Base-by-base conservation (phyloP, 2,888 invertebrate genomes). In the Gryllus longicercus region DNA sequence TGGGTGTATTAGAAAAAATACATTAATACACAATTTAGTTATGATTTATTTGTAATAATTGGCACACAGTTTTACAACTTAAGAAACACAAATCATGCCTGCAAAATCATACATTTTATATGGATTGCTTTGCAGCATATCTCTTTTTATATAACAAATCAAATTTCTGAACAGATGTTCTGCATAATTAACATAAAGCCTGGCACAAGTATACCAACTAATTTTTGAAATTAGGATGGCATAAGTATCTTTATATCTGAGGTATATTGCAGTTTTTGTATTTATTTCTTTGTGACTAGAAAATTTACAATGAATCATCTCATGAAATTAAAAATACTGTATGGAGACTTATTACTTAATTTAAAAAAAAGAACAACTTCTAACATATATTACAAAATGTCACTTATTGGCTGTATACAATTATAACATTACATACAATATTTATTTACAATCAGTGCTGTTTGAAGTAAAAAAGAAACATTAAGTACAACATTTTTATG, bases 41-140 rank as follows among this genome's bases (percentile, higher is more conserved):
- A 81, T 80, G 63, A 80, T 80, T 81, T 81, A 80, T 81, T 81
- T 81, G 76, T 80, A 81, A 81, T 80, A 81, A 81, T 81, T 81
- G 80, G 81, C 81, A 81, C 81, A 81, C 80, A 80, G 80, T 81
- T 80, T 80, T 81, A 81, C 81, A 81, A 81, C 81, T 78, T 77
- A 80, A 80, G 77, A 81, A 80, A 81, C 80, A 81, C 80, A 81
- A 79, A 77, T 80, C 75, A 50, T 49, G 74, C 77, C 74, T 80
- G 74, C 74, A 77, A 74, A 80, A 74, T 77, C 18, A 77, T 38
- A 38, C 38, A 38, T 38, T 38, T 38, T 38, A 38, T 38, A 38
- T 38, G 38, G 38, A 38, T 38, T 38, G 38, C 38, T 38, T 38
- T 38, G 38, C 38, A 38, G 38, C 38, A 38, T 38, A 38, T 38